Evolutionary conservation across 2,113 vertebrate species (phyloP), one percentile per base, ranked within the genome.

Genomic region (Phylloscopus whistleri): DNA sequence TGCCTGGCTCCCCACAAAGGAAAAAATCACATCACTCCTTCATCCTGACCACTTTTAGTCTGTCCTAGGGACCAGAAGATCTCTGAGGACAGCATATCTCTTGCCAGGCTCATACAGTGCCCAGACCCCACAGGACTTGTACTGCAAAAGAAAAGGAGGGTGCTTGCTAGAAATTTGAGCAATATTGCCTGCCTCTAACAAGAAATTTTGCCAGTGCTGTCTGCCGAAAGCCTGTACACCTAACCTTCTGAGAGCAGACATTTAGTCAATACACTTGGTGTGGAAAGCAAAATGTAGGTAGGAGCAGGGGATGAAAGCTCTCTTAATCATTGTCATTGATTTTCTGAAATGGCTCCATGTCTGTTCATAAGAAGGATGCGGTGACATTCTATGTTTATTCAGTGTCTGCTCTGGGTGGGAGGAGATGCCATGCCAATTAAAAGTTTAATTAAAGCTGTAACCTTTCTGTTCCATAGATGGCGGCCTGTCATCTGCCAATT

Each of bases 321-420:
- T 88, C 35, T 95, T 93, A 95, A 94, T 95, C 92, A 88, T 59
- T 72, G 72, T 52, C 63, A 96, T 95, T 68, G 95, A 96, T 95
- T 95, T 96, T 95, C 63, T 62, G 48, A 90, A 90, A 94, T 60
- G 79, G 52, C 28, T 93, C 39, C 3, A 7, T 64, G 56, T 86
- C 85, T 91, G 74, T 55, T 87, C 31, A 7, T 67, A 90, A 91
- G 93, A 95, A 93, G 73, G 94, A 86, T 93, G 87, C 30, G 48
- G 82, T 70, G 87, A 88, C 82, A 88, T 92, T 22, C 82, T 43
- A 3, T 95, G 90, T 95, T 95, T 94, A 88, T 84, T 84, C 80
- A 56, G 39, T 80, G 78, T 74, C 59, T 55, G 63, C 27, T 90
- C 69, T 70, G 44, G 33, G 59, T 78, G 68, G 70, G 55, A 94